Percentiles rank a stretch among this genome's conserved stretches.
These are phyloP conservation scores for Merodon equestris DNA, from an alignment of 2,888 invertebrate genomes.

Conservation along the genomic window DNA sequence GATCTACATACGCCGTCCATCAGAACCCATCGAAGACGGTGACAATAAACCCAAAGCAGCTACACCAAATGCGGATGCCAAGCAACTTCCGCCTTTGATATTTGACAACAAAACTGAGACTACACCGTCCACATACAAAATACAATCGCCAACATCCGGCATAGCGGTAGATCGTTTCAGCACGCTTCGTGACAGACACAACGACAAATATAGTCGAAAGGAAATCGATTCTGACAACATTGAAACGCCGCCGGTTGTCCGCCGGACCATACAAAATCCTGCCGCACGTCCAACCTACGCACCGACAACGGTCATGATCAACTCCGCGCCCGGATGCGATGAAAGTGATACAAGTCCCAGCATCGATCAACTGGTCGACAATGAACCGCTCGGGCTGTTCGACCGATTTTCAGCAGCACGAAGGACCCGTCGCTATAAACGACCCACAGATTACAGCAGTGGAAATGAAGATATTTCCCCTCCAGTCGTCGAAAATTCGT, in stretches of 20 bases:
- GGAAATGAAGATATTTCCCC: slow-evolving; percentile 81
- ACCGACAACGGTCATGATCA: slow-evolving; percentile 73
- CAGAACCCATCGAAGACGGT: slow-evolving; percentile 71
- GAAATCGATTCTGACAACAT: slow-evolving; percentile 95
- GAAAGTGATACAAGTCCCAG: slow-evolving; percentile 78
- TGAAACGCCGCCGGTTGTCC: slow-evolving; percentile 91
- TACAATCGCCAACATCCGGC: slow-evolving; percentile 56
- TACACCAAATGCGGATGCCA: slow-evolving; percentile 43
- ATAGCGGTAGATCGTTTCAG: slow-evolving; percentile 72
- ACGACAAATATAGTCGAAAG: slow-evolving; percentile 82
- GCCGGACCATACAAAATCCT: slow-evolving; percentile 81
- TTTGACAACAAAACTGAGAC: slow-evolving; percentile 43
- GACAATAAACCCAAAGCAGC: slow-evolving; percentile 53
- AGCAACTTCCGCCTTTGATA: slow-evolving; percentile 40
- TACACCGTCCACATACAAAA: slow-evolving; percentile 41
- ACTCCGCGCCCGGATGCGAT: slow-evolving; percentile 70
- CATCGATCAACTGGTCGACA: slow-evolving; percentile 65
- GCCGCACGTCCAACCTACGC: slow-evolving; percentile 34
- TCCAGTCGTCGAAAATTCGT: slow-evolving; percentile 75
- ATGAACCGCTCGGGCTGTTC: slow-evolving; percentile 85
- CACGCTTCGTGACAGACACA: slow-evolving; percentile 73
- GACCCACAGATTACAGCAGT: slow-evolving; percentile 82
- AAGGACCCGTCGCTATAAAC: slow-evolving; percentile 89
- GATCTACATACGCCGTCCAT: slow-evolving; percentile 81
- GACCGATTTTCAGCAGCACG: slow-evolving; percentile 91